Conservation (phyloP, 2,888 invertebrate species). For the Spodoptera picta region DNA sequence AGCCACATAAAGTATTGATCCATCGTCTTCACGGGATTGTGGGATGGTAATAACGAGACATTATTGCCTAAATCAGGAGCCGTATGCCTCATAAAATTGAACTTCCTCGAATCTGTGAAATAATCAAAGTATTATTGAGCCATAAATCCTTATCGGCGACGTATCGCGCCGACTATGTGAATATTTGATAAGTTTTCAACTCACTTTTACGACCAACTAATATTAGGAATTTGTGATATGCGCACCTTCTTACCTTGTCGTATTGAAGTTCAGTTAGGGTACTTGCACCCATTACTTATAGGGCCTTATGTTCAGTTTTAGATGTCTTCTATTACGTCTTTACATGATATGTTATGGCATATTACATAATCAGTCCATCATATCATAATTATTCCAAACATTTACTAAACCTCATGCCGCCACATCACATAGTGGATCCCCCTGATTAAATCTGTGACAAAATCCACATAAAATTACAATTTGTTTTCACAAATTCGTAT, state of each 20-base stretch:
- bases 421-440: too few species aligned
- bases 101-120: constrained; percentile 83
- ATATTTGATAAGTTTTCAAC: constrained; percentile 79
- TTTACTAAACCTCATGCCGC: too few species aligned
- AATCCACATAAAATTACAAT: constrained; percentile 10
- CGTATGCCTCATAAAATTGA: constrained; percentile 81
- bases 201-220: constrained; percentile 61
- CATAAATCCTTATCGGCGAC: constrained; percentile 82
- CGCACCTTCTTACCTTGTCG: too few species aligned
- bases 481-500: not conserved
- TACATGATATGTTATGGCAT: too few species aligned
- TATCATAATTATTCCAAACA: too few species aligned
- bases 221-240: constrained; percentile 46
- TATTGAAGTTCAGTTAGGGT: too few species aligned
- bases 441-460: not conserved
- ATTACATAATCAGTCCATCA: too few species aligned
- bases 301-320: too few species aligned
- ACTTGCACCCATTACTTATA: too few species aligned
- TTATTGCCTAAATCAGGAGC: constrained; percentile 82
- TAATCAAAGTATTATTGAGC: constrained; percentile 85
- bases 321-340: too few species aligned
- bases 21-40: constrained; percentile 63
- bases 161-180: constrained; percentile 75
- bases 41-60: constrained; percentile 73
- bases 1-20: constrained; percentile 67